phyloP scores from a whole-genome alignment of 2,113 vertebrate genomes.

The Pedetes capensis region DNA sequence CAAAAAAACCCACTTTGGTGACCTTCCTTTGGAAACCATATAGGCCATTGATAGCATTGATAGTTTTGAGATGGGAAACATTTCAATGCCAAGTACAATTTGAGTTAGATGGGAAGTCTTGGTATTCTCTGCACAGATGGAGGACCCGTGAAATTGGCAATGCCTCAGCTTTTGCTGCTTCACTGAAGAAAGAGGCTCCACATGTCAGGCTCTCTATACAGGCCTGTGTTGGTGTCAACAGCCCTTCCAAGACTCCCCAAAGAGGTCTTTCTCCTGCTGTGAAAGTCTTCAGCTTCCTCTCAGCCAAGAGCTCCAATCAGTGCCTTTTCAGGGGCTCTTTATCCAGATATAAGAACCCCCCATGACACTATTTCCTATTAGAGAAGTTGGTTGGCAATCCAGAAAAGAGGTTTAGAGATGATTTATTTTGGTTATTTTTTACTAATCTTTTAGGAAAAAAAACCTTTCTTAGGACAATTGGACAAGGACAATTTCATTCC shows the following conservation, averaged over 20 bases:
- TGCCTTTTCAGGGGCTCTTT: constrained; percentile 42
- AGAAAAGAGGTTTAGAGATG: neutral
- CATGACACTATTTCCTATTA: neutral
- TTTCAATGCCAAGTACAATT: constrained; percentile 65
- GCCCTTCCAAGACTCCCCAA: constrained; percentile 25
- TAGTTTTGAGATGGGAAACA: constrained; percentile 40
- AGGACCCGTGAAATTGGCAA: constrained; percentile 47
- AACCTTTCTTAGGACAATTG: neutral
- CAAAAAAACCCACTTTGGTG: neutral
- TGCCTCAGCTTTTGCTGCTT: constrained; percentile 37
- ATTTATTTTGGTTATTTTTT: constrained; percentile 34
- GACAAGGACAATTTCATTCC: neutral
- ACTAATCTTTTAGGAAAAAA: constrained; percentile 9
- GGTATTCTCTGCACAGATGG: constrained; percentile 72
- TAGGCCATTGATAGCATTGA: constrained; percentile 55
- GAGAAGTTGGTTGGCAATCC: neutral
- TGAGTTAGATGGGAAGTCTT: constrained; percentile 53
- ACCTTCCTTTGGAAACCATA: constrained; percentile 40
- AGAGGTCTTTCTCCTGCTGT: constrained; percentile 31
- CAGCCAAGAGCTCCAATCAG: constrained; percentile 2
- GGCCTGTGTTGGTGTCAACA: constrained; percentile 53
- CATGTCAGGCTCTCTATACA: constrained; percentile 39
- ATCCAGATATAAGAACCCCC: neutral
- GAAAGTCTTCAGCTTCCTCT: constrained; percentile 34
- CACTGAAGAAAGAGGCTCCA: constrained; percentile 44